A percentile compares a stretch with the other conserved stretches of the same genome.
Conservation (phyloP, 2,888 invertebrate species). For the Lamproptera curius region DNA sequence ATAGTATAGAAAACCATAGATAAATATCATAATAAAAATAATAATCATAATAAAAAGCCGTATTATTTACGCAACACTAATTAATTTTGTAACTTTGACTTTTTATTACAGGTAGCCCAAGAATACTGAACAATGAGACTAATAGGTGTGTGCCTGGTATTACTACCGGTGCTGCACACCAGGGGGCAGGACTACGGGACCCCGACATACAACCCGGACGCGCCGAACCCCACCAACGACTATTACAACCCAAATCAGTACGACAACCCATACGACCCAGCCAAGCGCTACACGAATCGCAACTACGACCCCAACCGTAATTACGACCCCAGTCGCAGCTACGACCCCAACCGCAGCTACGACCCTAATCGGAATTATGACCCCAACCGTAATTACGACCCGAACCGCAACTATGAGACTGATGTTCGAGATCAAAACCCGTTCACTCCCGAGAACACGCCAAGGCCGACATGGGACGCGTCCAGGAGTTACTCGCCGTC, state of each 20-base stretch:
- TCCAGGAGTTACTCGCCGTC: slow-evolving; percentile 45
- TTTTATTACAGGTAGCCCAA: slow-evolving; percentile 15
- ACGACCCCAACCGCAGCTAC: slow-evolving; percentile 42
- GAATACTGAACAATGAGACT: slow-evolving; percentile 68
- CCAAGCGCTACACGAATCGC: slow-evolving; percentile 39
- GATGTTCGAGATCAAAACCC: slow-evolving; percentile 35
- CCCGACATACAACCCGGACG: slow-evolving; percentile 57
- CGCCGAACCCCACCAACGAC: slow-evolving; percentile 57
- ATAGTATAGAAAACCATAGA: no score
- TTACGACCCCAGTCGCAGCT: slow-evolving; percentile 42
- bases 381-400: slow-evolving; percentile 27
- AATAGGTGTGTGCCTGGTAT: slow-evolving; percentile 41
- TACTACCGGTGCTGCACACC: slow-evolving; percentile 39
- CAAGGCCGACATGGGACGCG: slow-evolving; percentile 52
- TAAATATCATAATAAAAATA: no score
- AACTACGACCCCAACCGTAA: slow-evolving; percentile 44
- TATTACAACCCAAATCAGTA: slow-evolving; percentile 50
- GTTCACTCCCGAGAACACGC: slow-evolving; percentile 46
- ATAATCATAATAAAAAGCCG: no score
- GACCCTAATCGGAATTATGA: slow-evolving; percentile 44
- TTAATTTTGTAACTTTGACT: not conserved
- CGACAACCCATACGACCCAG: slow-evolving; percentile 64
- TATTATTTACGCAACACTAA: no score
- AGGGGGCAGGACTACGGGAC: slow-evolving; percentile 55
- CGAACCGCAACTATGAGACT: slow-evolving; percentile 36